These are phyloP conservation scores for Dromococcyx pavoninus DNA, from an alignment of 2,797 vertebrate genomes.

Conservation along the genomic window DNA sequence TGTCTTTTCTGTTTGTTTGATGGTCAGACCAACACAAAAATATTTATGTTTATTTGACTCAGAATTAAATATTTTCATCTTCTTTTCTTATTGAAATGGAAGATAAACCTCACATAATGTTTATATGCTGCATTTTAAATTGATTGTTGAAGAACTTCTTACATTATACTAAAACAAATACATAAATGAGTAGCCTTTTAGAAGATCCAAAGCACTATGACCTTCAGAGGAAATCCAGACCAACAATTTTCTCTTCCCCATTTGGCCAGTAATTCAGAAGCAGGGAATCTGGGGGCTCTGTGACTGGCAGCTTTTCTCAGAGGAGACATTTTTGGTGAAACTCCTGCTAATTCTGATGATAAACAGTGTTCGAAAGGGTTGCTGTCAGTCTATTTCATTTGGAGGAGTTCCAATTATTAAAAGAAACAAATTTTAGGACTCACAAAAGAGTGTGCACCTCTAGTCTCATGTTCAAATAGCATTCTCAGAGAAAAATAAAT, in stretches of 20 bases:
- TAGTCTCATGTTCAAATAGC: neutral
- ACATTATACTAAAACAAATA: neutral
- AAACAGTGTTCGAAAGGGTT: neutral
- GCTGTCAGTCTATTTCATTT: neutral
- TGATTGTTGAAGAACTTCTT: neutral
- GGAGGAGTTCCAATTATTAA: neutral
- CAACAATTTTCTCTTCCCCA: neutral
- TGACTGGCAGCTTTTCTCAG: neutral
- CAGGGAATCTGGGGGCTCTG: neutral
- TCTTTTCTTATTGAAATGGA: neutral
- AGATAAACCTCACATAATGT: neutral
- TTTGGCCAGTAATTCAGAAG: neutral
- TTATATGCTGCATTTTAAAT: neutral
- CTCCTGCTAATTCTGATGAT: neutral
- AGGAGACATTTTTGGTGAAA: neutral
- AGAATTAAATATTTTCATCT: neutral
- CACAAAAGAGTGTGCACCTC: neutral
- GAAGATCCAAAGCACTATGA: neutral
- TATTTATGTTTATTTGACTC: neutral
- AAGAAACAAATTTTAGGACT: neutral
- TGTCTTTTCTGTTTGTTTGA: neutral
- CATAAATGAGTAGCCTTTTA: neutral
- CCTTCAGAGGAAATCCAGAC: neutral
- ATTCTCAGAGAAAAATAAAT: neutral
- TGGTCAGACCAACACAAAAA: neutral